A percentile compares a stretch with the other conserved stretches of the same genome.
Conservation (phyloP, 2,888 invertebrate species). For the Nephrotoma appendiculata region DNA sequence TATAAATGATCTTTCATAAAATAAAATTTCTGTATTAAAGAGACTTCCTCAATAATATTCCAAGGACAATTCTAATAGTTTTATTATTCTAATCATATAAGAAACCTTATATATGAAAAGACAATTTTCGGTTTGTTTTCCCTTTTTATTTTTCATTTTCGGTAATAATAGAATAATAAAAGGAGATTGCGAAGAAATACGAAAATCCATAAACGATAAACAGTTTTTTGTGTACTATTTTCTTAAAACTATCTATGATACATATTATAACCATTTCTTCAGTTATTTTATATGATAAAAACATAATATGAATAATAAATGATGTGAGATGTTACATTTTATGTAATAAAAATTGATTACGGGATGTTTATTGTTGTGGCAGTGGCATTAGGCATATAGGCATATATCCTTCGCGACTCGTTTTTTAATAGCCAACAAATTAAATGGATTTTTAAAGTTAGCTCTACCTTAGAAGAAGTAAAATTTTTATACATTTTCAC, state of each 20-base stretch:
- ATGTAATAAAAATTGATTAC: not conserved
- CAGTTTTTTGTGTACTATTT: not conserved
- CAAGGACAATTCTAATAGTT: not conserved
- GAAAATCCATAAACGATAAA: not conserved
- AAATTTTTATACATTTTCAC: too few relatives aligned
- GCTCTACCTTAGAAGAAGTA: too few relatives aligned
- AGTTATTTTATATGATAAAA: not conserved
- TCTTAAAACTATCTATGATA: not conserved
- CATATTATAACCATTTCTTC: not conserved
- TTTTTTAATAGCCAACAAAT: not conserved
- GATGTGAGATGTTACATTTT: not conserved
- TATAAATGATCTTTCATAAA: too few relatives aligned
- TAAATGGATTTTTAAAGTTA: not conserved
- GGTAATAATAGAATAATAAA: not conserved
- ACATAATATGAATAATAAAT: not conserved
- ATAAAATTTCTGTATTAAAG: not conserved
- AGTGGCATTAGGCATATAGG: not conserved
- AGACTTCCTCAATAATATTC: not conserved
- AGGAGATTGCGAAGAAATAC: not conserved
- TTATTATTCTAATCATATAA: not conserved
- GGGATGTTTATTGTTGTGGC: not conserved
- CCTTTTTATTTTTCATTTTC: not conserved
- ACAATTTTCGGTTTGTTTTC: not conserved
- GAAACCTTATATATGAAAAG: not conserved
- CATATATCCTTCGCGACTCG: not conserved